phyloP scores from a whole-genome alignment of 2,888 invertebrate genomes.

The Dynastes hyllus region DNA sequence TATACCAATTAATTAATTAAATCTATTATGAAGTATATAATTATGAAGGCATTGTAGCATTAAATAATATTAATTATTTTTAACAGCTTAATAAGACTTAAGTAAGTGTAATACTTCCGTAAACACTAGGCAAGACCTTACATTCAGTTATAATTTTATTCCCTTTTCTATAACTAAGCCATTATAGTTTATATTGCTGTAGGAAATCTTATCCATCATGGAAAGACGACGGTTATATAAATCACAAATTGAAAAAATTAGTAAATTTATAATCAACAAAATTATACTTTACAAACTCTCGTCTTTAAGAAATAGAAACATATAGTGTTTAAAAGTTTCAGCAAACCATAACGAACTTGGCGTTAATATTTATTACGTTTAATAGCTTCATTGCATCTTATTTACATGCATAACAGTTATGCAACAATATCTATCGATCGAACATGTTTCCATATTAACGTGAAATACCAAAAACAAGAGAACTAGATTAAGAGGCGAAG shows the following conservation, averaged over 20 bases:
- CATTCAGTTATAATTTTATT: too few species aligned
- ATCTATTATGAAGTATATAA: too few species aligned
- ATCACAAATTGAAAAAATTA: neutral
- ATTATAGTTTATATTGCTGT: too few species aligned
- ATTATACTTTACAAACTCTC: neutral
- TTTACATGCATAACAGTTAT: neutral
- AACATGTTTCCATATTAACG: neutral
- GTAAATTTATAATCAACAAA: conserved; percentile 4
- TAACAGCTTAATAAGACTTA: too few species aligned
- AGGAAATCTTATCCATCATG: too few species aligned
- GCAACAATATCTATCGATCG: neutral
- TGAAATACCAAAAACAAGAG: neutral
- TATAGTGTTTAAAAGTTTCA: neutral
- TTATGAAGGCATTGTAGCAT: too few species aligned
- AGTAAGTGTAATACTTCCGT: too few species aligned
- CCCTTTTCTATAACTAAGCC: too few species aligned
- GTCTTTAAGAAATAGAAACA: neutral
- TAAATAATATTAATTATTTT: too few species aligned
- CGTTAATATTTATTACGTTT: neutral
- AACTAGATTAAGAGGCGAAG: too few species aligned
- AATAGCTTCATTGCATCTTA: conserved; percentile 9
- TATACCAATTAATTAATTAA: too few species aligned
- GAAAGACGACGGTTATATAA: neutral
- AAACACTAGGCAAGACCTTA: too few species aligned
- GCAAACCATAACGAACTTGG: neutral